Evolutionary conservation across 2,113 vertebrate species (phyloP).

Genomic region (Thermophis baileyi): DNA sequence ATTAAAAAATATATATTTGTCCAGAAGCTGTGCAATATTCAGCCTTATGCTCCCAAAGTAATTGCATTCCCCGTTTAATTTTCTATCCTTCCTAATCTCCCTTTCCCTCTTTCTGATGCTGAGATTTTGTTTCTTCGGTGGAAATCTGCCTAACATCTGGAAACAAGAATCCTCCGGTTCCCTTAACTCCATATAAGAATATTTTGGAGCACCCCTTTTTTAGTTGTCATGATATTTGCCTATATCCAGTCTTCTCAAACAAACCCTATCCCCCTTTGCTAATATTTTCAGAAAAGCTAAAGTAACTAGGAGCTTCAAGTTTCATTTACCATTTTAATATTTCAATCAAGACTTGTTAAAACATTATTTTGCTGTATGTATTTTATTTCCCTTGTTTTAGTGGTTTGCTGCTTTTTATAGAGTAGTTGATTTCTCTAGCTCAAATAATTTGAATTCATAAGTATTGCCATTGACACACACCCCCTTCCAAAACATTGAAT

Average conservation of each 20-base stretch:
- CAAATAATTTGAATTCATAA: neutral
- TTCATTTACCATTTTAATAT: neutral
- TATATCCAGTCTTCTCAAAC: neutral
- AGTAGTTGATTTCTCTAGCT: neutral
- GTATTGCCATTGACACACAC: neutral
- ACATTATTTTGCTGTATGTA: neutral
- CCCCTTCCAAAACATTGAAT: neutral
- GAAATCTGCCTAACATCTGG: neutral
- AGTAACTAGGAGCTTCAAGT: neutral
- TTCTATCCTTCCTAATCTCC: neutral
- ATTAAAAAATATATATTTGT: too few relatives aligned
- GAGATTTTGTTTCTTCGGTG: neutral
- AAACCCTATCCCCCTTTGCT: neutral
- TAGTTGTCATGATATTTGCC: neutral
- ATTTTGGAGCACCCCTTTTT: neutral
- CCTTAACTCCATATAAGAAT: neutral
- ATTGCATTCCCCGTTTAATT: neutral
- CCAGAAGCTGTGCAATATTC: neutral
- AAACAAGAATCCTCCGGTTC: neutral
- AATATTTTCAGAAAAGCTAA: neutral
- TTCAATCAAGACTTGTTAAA: neutral
- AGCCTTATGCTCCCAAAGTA: neutral
- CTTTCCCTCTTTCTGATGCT: neutral
- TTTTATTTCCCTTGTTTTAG: neutral
- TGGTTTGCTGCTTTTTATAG: neutral